Base-by-base conservation (phyloP, 1,140 invertebrate species). In the Piezodorus guildinii region DNA sequence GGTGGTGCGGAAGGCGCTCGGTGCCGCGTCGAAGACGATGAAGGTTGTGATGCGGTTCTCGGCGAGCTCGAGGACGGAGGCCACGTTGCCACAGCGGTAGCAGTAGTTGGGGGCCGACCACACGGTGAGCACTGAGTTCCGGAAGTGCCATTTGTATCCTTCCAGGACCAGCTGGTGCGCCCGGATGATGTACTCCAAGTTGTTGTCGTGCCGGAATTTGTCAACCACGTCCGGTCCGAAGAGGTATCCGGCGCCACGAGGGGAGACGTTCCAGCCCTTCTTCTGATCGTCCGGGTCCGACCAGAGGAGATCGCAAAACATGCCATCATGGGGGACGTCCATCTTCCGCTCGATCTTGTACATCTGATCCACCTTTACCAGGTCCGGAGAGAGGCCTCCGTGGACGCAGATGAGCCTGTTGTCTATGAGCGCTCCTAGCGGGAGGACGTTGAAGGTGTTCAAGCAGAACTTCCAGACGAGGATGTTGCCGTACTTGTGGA, bases 21-120 rank as follows among this genome's bases (percentile, higher is more conserved):
- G 94, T 5, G 96, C 96, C 62, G 96, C 96, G 78, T 98, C 94
- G 75, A 99, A 99, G 80, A 98, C 96, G 67, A 93, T 96, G 73
- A 98, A 98, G 73, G 94, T 91, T 73, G 91, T 83, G 74, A 94
- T 87, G 54, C 97, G 80, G 74, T 94, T 89, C 77, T 98, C 94
- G 71, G 98, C 96, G 63, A 99, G 78, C 83, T 98, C 95, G 74
- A 99, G 78, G 74, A 99, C 98, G 9, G 96, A 95, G 19, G 96
- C 96, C 58, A 98, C 93, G 76, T 99, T 99, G 45, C 96, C 97
- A 79, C 96, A 99, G 76, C 96, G 88, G 76, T 98, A 98, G 75
- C 95, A 98, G 74, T 98, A 99, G 77, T 99, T 99, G 2, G 97
- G 97, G 27, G 97, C 97, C 5, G 96, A 99, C 96, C 97, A 99